Percentiles rank a stretch among this genome's conserved stretches.
These are phyloP conservation scores for Temnothorax longispinosus DNA, from an alignment of 1,140 invertebrate species.

Conservation along the genomic window DNA sequence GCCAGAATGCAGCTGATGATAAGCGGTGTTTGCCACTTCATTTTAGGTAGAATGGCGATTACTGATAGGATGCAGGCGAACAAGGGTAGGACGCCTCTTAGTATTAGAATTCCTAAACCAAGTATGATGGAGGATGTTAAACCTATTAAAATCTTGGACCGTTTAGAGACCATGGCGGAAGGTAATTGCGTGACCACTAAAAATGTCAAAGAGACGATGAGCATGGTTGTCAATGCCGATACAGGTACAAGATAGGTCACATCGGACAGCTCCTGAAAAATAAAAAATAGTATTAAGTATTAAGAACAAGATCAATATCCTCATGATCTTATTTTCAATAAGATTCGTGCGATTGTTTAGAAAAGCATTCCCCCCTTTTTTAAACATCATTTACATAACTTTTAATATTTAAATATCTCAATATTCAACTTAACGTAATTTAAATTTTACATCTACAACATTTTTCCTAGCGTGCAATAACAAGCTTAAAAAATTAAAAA, in stretches of 20 bases:
- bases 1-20: slow-evolving; percentile 75
- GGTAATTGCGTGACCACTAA: slow-evolving; percentile 81
- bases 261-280: slow-evolving; percentile 48
- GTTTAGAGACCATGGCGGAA: slow-evolving; percentile 74
- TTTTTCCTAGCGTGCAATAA: background rate
- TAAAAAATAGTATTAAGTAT: slow-evolving; percentile 14
- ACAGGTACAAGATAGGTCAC: slow-evolving; percentile 63
- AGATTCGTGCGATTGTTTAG: background rate
- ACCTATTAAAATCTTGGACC: slow-evolving; percentile 78
- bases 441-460: background rate
- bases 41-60: slow-evolving; percentile 80
- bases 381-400: background rate
- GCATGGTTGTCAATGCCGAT: slow-evolving; percentile 76
- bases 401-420: slow-evolving; percentile 7
- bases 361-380: background rate
- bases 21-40: slow-evolving; percentile 73
- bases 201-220: slow-evolving; percentile 76
- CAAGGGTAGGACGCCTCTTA: slow-evolving; percentile 76
- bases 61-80: slow-evolving; percentile 79
- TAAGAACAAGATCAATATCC: background rate
- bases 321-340: background rate
- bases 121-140: slow-evolving; percentile 77
- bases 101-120: slow-evolving; percentile 76
- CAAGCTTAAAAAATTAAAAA: background rate
- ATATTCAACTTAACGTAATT: background rate